These are phyloP conservation scores for Lapara coniferarum DNA, from an alignment of 2,888 invertebrate species.

Conservation along the genomic window DNA sequence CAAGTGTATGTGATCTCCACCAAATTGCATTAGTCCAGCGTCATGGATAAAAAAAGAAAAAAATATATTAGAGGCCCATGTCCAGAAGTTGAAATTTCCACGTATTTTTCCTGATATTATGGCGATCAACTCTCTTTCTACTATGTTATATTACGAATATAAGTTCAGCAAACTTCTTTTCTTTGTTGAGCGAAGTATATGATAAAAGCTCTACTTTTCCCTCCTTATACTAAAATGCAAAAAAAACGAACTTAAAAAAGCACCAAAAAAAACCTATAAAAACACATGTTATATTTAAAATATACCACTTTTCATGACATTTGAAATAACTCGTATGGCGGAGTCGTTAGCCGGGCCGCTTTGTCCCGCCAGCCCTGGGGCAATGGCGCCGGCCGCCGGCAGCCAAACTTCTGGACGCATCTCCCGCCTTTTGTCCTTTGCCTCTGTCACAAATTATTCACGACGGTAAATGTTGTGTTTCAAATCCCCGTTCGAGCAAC, in stretches of 20 bases:
- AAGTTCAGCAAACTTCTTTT: background rate
- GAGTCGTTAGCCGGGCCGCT: constrained; percentile 10
- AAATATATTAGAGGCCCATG: too few relatives aligned
- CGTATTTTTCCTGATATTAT: too few relatives aligned
- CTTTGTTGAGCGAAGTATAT: too few relatives aligned
- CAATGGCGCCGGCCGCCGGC: background rate
- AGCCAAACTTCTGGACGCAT: constrained; percentile 7
- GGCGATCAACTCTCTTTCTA: too few relatives aligned
- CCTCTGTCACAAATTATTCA: constrained; percentile 27
- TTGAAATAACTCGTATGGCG: background rate
- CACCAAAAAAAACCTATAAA: background rate
- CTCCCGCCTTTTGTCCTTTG: constrained; percentile 16
- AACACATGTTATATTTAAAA: background rate
- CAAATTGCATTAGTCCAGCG: too few relatives aligned
- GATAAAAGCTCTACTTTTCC: too few relatives aligned
- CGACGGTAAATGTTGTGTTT: constrained; percentile 1
- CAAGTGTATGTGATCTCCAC: too few relatives aligned
- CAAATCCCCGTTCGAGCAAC: background rate
- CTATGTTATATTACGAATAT: too few relatives aligned
- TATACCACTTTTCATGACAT: constrained; percentile 8
- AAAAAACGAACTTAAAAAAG: background rate
- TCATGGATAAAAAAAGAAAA: too few relatives aligned
- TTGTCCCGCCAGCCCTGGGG: constrained; percentile 8
- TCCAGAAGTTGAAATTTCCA: too few relatives aligned
- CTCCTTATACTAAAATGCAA: background rate